phyloP scores from a whole-genome alignment of 1,140 invertebrate genomes.

The Archivesica marissinica region DNA sequence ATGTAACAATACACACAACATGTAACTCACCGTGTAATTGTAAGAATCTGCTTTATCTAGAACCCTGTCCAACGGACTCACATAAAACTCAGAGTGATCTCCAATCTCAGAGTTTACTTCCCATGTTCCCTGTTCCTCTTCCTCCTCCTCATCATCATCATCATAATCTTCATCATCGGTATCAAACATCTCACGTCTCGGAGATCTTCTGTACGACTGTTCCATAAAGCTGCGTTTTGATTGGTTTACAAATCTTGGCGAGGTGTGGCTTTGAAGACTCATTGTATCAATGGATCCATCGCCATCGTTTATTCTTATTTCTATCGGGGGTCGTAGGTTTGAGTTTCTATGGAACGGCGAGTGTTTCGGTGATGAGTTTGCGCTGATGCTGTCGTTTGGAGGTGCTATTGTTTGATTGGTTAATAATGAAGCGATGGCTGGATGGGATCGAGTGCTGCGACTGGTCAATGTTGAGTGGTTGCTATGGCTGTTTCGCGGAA shows the following conservation, averaged over 20 bases:
- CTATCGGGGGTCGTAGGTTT: slow-evolving; percentile 13
- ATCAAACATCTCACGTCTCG: background rate
- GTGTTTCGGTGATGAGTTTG: slow-evolving; percentile 26
- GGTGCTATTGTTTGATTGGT: slow-evolving; percentile 4
- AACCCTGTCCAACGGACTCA: slow-evolving; percentile 17
- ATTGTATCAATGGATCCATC: slow-evolving; percentile 53
- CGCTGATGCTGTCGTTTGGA: slow-evolving; percentile 21
- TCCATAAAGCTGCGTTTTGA: background rate
- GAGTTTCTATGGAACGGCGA: background rate
- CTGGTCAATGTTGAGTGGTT: slow-evolving; percentile 60
- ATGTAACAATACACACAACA: too few species aligned
- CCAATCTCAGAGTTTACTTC: slow-evolving; percentile 4
- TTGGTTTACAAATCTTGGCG: slow-evolving; percentile 1
- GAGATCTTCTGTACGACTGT: background rate
- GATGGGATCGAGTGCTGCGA: slow-evolving; percentile 34
- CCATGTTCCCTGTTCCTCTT: slow-evolving; percentile 7
- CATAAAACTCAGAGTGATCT: slow-evolving; percentile 28
- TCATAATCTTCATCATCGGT: slow-evolving; percentile 8
- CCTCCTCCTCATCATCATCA: slow-evolving; percentile 18
- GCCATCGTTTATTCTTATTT: slow-evolving; percentile 60
- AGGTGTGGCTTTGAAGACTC: slow-evolving; percentile 7
- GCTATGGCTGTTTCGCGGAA: slow-evolving; percentile 13
- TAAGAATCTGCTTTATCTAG: slow-evolving; percentile 20
- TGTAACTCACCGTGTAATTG: background rate
- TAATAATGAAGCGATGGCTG: slow-evolving; percentile 24